A percentile compares a stretch with the other conserved stretches of the same genome.
Evolutionary conservation across 2,797 vertebrate species (phyloP).

Genomic region (Sebastes minor): DNA sequence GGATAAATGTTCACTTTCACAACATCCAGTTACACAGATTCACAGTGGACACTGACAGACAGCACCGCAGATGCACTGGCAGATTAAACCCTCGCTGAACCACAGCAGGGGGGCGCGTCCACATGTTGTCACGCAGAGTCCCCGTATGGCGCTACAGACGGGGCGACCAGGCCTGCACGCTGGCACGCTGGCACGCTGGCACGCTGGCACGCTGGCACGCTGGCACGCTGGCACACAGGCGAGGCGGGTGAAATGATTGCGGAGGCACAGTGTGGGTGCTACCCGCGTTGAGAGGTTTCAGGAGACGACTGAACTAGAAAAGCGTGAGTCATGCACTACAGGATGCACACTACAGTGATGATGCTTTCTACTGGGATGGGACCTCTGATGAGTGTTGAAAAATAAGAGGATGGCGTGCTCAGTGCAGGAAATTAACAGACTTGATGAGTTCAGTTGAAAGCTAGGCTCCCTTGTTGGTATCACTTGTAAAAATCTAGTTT

Average conservation of each 20-base stretch:
- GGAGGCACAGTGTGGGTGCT: slow-evolving; percentile 14
- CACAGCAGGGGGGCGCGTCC: not conserved
- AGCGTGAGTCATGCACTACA: not conserved
- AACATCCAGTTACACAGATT: not conserved
- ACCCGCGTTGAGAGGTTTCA: slow-evolving; percentile 1
- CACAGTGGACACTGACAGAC: not conserved
- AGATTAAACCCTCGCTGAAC: slow-evolving; percentile 16
- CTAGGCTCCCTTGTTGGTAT: not conserved
- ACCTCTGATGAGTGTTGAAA: not conserved
- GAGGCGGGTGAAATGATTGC: not conserved
- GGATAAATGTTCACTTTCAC: not conserved
- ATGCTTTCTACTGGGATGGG: not conserved
- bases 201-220: not conserved
- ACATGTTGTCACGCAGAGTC: slow-evolving; percentile 29
- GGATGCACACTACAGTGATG: not conserved
- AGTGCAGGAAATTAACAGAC: not conserved
- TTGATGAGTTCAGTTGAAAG: slow-evolving; percentile 15
- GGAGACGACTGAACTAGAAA: not conserved
- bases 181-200: too few species aligned
- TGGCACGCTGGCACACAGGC: not conserved
- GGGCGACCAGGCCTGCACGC: not conserved
- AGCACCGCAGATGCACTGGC: slow-evolving; percentile 1
- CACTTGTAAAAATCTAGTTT: not conserved
- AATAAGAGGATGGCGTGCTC: not conserved
- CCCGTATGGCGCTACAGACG: slow-evolving; percentile 30